Evolutionary conservation across 2,888 invertebrate species (phyloP).

Genomic region (Augiades crinisus): DNA sequence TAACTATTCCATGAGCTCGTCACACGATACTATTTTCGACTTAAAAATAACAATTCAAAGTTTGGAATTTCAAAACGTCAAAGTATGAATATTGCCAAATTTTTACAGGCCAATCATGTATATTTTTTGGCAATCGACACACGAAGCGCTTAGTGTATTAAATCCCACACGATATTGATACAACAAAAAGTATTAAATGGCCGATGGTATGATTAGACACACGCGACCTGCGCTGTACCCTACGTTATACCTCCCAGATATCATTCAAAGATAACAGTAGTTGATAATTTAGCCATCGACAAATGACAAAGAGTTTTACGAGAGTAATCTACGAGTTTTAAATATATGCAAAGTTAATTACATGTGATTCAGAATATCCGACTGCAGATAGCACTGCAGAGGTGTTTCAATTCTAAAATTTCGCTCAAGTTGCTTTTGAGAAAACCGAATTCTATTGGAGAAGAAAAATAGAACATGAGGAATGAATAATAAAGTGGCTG

Average conservation of each 20-base stretch:
- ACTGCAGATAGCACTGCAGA: slow-evolving; percentile 9
- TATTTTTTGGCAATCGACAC: too few relatives aligned
- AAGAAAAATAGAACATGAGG: slow-evolving; percentile 17
- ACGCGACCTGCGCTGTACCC: slow-evolving; percentile 41
- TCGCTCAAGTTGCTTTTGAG: slow-evolving; percentile 3
- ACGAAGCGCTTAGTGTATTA: too few relatives aligned
- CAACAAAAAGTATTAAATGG: too few relatives aligned
- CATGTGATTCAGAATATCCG: background rate
- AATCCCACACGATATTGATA: too few relatives aligned
- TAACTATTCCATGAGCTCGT: too few relatives aligned
- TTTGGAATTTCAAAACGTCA: too few relatives aligned
- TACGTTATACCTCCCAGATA: slow-evolving; percentile 38
- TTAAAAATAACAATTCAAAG: too few relatives aligned
- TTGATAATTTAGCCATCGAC: slow-evolving; percentile 10
- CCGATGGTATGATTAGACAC: too few relatives aligned
- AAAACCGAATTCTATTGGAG: slow-evolving; percentile 14
- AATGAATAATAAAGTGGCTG: slow-evolving; percentile 43
- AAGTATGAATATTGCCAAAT: too few relatives aligned
- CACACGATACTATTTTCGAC: too few relatives aligned
- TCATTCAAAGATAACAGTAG: slow-evolving; percentile 16
- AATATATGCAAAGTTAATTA: background rate
- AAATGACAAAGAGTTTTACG: too few relatives aligned
- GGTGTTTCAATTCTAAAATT: slow-evolving; percentile 7
- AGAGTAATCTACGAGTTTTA: slow-evolving; percentile 53
- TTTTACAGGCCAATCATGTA: too few relatives aligned